phyloP scores from a whole-genome alignment of 2,113 vertebrate species.

The Tenrec ecaudatus region DNA sequence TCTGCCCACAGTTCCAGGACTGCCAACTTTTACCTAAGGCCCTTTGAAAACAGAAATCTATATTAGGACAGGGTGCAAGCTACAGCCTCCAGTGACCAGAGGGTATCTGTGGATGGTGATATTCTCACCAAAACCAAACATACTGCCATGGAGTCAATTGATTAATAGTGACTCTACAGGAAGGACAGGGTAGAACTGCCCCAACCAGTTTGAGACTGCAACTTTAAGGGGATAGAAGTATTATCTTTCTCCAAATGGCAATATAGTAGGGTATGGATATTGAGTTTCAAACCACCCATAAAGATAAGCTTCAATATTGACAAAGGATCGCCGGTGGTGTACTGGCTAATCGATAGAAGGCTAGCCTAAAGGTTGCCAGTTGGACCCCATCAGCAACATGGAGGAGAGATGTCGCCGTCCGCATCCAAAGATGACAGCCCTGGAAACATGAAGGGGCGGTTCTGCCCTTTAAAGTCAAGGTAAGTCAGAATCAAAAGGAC shows the following conservation, averaged over 20 bases:
- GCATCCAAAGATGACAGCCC: background rate
- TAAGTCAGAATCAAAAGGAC: background rate
- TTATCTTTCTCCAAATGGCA: background rate
- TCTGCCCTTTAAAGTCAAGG: background rate
- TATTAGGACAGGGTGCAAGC: constrained; percentile 49
- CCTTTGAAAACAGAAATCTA: background rate
- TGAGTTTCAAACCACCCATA: background rate
- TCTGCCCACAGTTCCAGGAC: background rate
- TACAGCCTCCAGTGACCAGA: background rate
- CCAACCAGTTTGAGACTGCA: too few relatives aligned
- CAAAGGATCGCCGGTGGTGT: background rate
- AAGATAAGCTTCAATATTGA: background rate
- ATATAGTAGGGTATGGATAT: background rate
- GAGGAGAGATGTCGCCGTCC: background rate
- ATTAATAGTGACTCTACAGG: too few relatives aligned
- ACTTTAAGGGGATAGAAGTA: too few relatives aligned
- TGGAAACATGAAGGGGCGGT: background rate
- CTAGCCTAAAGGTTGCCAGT: background rate
- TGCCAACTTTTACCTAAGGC: background rate
- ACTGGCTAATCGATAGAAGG: background rate
- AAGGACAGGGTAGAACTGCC: too few relatives aligned
- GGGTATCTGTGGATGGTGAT: background rate
- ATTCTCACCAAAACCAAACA: too few relatives aligned
- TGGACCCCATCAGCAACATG: background rate
- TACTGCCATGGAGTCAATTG: too few relatives aligned